phyloP scores from a whole-genome alignment of 2,797 vertebrate genomes.

The Chelonia mydas region DNA sequence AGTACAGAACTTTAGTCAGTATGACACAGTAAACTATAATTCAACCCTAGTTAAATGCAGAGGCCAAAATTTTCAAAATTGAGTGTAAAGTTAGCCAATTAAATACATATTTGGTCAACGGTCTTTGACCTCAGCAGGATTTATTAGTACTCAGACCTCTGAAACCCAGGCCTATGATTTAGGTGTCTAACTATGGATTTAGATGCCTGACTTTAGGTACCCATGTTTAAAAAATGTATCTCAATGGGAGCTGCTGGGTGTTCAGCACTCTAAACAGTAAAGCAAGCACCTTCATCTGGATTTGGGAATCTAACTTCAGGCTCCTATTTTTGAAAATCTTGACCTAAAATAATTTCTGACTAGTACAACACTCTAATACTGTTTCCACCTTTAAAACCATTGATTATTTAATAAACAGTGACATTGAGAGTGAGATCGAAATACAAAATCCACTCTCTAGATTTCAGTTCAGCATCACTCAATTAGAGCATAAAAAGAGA shows the following conservation, averaged over 20 bases:
- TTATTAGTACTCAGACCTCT: background rate
- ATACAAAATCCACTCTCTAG: background rate
- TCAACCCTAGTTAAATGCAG: background rate
- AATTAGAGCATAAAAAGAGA: background rate
- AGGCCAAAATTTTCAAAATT: background rate
- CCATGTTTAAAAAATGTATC: background rate
- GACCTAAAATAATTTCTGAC: background rate
- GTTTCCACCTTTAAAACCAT: background rate
- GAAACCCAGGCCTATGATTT: background rate
- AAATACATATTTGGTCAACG: background rate
- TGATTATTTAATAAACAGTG: background rate
- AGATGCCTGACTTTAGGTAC: background rate
- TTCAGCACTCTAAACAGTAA: background rate
- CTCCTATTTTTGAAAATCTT: background rate
- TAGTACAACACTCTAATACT: background rate
- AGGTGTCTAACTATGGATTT: background rate
- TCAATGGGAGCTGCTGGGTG: background rate
- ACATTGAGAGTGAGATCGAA: background rate
- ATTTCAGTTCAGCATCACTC: background rate
- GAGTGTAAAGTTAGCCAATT: background rate
- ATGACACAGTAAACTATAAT: background rate
- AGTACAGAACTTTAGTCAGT: background rate
- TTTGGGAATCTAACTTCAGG: background rate
- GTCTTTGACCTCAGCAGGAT: background rate
- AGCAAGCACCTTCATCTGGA: background rate